Evolutionary conservation across 2,113 vertebrate species (phyloP).

Genomic region (Rhinolophus sinicus): DNA sequence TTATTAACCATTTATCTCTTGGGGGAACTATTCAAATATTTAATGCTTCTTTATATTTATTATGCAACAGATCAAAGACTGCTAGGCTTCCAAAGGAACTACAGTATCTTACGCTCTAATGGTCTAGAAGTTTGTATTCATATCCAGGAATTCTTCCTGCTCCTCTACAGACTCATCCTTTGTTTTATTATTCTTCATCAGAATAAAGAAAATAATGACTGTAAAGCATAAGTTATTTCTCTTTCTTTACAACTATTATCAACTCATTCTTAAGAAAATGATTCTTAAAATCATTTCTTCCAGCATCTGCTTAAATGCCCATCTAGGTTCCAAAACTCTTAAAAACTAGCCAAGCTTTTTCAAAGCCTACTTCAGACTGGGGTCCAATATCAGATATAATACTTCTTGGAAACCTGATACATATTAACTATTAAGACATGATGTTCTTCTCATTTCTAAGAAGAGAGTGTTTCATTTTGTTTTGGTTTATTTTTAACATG

Average conservation of each 20-base stretch:
- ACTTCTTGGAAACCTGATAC: not conserved
- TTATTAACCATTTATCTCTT: slow-evolving; percentile 67
- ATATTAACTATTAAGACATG: not conserved
- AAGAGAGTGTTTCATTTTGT: not conserved
- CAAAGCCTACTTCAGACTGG: not conserved
- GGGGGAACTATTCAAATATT: slow-evolving; percentile 46
- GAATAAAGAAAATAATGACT: not conserved
- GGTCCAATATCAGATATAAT: not conserved
- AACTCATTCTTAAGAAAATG: slow-evolving; percentile 49
- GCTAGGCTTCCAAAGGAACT: not conserved
- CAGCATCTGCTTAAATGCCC: not conserved
- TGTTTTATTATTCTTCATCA: slow-evolving; percentile 13
- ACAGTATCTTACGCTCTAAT: not conserved
- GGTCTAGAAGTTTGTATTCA: not conserved
- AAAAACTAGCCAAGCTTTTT: not conserved
- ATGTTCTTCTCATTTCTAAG: slow-evolving; percentile 1
- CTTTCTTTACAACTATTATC: slow-evolving; percentile 45
- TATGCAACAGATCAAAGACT: not conserved
- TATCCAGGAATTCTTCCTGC: not conserved
- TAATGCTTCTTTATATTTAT: slow-evolving; percentile 53
- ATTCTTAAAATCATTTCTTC: not conserved
- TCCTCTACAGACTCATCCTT: not conserved
- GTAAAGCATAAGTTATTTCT: not conserved
- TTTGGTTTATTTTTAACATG: slow-evolving; percentile 11
- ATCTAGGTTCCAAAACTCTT: not conserved